Evolutionary conservation across 2,797 vertebrate species (phyloP).

Genomic region (Gobionotothen gibberifrons): DNA sequence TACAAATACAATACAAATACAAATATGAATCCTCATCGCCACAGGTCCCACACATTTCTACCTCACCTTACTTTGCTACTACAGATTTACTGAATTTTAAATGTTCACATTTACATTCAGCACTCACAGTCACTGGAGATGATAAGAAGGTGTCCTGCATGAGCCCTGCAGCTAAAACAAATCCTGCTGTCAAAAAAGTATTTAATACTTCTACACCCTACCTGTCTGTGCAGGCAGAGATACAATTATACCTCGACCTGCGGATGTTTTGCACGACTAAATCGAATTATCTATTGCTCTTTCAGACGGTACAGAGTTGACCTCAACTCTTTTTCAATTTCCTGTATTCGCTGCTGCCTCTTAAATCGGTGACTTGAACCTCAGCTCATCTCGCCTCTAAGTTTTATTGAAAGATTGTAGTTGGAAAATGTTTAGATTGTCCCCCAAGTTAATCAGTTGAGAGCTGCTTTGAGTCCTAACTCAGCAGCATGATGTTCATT

Average conservation of each 20-base stretch:
- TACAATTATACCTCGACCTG: slow-evolving; percentile 9
- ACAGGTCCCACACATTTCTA: background rate
- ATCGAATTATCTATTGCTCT: background rate
- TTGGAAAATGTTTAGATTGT: background rate
- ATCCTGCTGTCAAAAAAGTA: slow-evolving; percentile 47
- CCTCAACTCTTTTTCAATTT: slow-evolving; percentile 4
- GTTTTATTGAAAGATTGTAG: background rate
- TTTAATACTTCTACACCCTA: slow-evolving; percentile 43
- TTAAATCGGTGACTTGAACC: slow-evolving; percentile 2
- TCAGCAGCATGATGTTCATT: slow-evolving; percentile 13
- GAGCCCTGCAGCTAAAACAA: slow-evolving; percentile 49
- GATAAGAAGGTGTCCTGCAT: slow-evolving; percentile 6
- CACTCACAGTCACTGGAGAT: slow-evolving; percentile 4
- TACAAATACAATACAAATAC: no score
- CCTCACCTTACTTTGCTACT: slow-evolving; percentile 4
- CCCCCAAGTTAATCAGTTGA: background rate
- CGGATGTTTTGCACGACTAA: slow-evolving; percentile 8
- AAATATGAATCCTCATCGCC: slow-evolving; percentile 13
- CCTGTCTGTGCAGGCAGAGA: slow-evolving; percentile 22
- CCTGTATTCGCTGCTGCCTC: background rate
- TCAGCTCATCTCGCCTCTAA: background rate
- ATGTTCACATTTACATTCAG: slow-evolving; percentile 24
- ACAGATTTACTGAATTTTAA: background rate
- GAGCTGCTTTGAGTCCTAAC: slow-evolving; percentile 12
- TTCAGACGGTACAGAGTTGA: background rate